Conservation (phyloP, 2,888 invertebrate species). For the Myathropa florea region DNA sequence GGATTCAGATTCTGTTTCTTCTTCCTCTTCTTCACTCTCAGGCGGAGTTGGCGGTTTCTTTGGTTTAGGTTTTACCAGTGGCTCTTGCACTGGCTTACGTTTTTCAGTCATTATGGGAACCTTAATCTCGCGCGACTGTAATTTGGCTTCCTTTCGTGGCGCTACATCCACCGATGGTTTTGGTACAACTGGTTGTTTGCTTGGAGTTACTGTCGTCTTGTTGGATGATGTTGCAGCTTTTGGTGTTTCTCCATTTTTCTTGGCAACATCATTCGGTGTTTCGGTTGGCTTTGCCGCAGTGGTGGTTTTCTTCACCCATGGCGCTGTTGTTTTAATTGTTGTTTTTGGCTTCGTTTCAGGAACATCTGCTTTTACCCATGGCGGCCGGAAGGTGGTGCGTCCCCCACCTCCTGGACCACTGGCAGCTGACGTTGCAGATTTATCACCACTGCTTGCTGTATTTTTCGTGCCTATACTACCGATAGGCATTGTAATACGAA, state of each 20-base stretch:
- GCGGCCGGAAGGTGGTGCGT: conserved; percentile 85
- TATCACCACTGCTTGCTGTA: conserved; percentile 61
- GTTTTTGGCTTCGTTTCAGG: conserved; percentile 78
- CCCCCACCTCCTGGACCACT: conserved; percentile 77
- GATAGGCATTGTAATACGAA: conserved; percentile 76
- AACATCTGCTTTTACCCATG: conserved; percentile 85
- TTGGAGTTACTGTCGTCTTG: conserved; percentile 45
- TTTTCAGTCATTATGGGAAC: conserved; percentile 78
- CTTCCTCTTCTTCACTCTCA: conserved; percentile 73
- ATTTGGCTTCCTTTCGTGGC: conserved; percentile 65
- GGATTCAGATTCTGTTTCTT: conserved; percentile 72
- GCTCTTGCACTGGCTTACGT: conserved; percentile 72
- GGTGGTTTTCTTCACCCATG: conserved; percentile 81
- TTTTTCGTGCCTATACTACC: conserved; percentile 75
- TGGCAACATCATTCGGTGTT: conserved; percentile 71
- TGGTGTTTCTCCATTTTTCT: conserved; percentile 74
- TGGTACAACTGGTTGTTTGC: conserved; percentile 27
- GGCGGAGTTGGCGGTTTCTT: conserved; percentile 78
- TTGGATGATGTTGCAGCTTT: conserved; percentile 29
- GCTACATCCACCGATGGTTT: conserved; percentile 53
- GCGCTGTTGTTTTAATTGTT: conserved; percentile 80
- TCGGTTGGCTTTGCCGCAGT: conserved; percentile 36
- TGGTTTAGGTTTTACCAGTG: conserved; percentile 73
- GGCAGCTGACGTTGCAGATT: conserved; percentile 71
- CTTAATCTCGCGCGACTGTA: conserved; percentile 78